A percentile compares a stretch with the other conserved stretches of the same genome.
Evolutionary conservation across 2,797 vertebrate genomes (phyloP).

Genomic region (Pitangus sulphuratus): DNA sequence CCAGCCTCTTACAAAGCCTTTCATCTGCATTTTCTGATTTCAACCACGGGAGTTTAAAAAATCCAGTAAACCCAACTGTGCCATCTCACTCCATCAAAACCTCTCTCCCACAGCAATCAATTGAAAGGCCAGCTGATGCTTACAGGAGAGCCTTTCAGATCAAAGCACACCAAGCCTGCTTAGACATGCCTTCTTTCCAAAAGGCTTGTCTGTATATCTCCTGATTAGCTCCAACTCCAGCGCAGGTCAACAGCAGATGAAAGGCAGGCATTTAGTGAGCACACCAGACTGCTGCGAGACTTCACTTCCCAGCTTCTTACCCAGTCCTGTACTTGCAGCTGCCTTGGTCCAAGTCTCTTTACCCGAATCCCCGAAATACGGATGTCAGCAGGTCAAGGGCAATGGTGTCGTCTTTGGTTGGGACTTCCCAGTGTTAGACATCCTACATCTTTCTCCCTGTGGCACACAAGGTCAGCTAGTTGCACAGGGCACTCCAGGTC

Average conservation of each 20-base stretch:
- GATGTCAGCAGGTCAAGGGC: neutral
- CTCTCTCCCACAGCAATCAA: neutral
- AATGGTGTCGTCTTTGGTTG: neutral
- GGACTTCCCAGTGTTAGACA: accelerated
- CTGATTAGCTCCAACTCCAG: neutral
- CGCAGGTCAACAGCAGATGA: neutral
- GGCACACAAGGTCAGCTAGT: neutral
- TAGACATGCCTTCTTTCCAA: neutral
- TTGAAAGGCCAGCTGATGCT: neutral
- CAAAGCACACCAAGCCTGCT: neutral
- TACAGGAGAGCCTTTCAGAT: neutral
- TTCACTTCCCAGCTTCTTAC: neutral
- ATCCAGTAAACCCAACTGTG: neutral
- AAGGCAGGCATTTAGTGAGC: neutral
- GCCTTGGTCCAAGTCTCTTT: neutral
- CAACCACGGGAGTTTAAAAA: neutral
- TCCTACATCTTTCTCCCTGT: neutral
- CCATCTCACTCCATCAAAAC: neutral
- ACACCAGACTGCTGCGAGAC: neutral
- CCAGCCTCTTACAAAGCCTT: neutral
- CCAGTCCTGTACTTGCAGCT: neutral
- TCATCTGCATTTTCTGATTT: neutral
- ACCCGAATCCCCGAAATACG: neutral
- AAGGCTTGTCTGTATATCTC: neutral
- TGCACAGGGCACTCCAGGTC: neutral